phyloP scores from a whole-genome alignment of 2,888 invertebrate species.

The Meganola albula region DNA sequence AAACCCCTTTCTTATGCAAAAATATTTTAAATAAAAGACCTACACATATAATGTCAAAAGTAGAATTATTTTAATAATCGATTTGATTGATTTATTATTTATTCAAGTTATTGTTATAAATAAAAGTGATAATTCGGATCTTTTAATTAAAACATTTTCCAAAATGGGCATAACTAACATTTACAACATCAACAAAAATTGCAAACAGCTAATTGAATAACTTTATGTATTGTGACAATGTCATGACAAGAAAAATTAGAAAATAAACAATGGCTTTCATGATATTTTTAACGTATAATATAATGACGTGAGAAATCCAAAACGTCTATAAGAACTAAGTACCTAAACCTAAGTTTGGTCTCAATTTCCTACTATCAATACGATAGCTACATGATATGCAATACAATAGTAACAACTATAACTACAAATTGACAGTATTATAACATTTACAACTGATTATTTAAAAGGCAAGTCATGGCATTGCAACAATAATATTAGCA shows the following conservation, averaged over 20 bases:
- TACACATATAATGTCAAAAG: too few relatives aligned
- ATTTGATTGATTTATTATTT: too few relatives aligned
- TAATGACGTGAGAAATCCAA: too few relatives aligned
- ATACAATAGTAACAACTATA: constrained; percentile 31
- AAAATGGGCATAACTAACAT: constrained; percentile 14
- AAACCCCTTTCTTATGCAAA: too few relatives aligned
- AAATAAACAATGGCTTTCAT: too few relatives aligned
- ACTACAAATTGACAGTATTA: constrained; percentile 31
- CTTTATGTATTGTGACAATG: constrained; percentile 33
- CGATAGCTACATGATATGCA: constrained; percentile 40
- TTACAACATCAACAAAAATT: constrained; percentile 34
- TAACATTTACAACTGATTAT: constrained; percentile 10
- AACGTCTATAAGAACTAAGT: too few relatives aligned
- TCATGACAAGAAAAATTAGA: constrained; percentile 24
- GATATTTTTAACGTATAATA: too few relatives aligned
- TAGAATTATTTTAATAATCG: too few relatives aligned
- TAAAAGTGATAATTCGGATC: too few relatives aligned
- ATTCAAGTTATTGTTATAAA: too few relatives aligned
- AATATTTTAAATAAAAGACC: too few relatives aligned
- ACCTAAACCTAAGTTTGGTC: constrained; percentile 35
- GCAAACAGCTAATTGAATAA: constrained; percentile 39
- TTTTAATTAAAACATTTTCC: constrained; percentile 21
- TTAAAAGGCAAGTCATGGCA: constrained; percentile 31
- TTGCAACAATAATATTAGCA: constrained; percentile 39
- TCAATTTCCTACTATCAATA: constrained; percentile 30